phyloP scores from a whole-genome alignment of 2,888 invertebrate species.

The Hydropsyche betteni region DNA sequence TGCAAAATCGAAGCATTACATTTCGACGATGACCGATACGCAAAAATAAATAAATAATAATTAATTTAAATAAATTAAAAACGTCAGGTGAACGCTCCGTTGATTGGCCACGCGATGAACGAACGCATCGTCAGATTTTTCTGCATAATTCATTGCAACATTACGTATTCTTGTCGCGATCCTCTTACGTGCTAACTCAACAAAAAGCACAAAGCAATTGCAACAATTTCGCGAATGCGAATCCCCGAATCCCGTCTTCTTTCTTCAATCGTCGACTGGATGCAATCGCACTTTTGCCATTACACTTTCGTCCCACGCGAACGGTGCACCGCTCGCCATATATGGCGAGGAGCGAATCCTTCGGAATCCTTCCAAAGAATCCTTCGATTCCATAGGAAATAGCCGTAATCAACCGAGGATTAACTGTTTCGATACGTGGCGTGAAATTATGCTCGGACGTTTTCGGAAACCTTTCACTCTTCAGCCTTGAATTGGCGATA shows the following conservation, averaged over 20 bases:
- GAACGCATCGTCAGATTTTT: conserved; percentile 9
- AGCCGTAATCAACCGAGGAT: too few species aligned
- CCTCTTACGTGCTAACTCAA: neutral
- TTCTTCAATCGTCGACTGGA: neutral
- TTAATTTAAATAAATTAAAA: neutral
- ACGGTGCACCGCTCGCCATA: neutral
- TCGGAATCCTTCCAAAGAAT: too few species aligned
- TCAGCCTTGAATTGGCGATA: too few species aligned
- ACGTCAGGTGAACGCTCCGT: neutral
- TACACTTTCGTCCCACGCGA: neutral
- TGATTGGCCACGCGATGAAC: neutral
- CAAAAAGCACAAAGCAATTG: neutral
- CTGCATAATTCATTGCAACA: conserved; percentile 3
- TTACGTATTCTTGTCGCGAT: conserved; percentile 1
- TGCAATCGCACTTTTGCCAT: neutral
- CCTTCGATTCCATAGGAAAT: too few species aligned
- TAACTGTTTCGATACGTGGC: too few species aligned
- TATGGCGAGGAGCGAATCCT: neutral
- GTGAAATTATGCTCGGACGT: too few species aligned
- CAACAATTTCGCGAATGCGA: neutral
- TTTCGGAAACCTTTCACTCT: too few species aligned
- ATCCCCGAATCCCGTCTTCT: too few species aligned
- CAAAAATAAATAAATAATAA: neutral
- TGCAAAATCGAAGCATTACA: too few species aligned
- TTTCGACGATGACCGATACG: too few species aligned